A percentile compares a stretch with the other conserved stretches of the same genome.
Conservation (phyloP, 2,888 invertebrate genomes). For the Mythimna vitellina region DNA sequence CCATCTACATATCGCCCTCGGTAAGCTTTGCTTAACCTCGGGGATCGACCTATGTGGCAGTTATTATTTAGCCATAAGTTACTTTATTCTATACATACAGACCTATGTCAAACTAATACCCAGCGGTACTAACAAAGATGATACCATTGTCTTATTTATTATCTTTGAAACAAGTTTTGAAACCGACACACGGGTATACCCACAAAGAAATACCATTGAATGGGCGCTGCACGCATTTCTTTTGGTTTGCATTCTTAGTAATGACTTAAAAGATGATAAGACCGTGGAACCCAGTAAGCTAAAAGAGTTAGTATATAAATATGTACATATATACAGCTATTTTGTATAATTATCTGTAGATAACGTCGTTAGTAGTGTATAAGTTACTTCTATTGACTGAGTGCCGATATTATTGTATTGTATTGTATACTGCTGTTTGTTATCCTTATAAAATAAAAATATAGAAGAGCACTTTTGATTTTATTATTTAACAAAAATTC, state of each 20-base stretch:
- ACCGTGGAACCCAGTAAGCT: background rate
- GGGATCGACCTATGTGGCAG: background rate
- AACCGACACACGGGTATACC: background rate
- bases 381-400: too few relatives aligned
- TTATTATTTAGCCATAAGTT: background rate
- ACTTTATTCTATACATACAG: background rate
- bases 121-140: background rate
- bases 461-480: too few relatives aligned
- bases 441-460: too few relatives aligned
- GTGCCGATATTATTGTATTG: too few relatives aligned
- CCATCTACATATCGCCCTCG: too few relatives aligned
- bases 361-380: too few relatives aligned
- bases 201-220: constrained; percentile 1
- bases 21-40: background rate
- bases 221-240: background rate
- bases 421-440: too few relatives aligned
- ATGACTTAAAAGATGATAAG: background rate
- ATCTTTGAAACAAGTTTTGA: background rate
- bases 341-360: too few relatives aligned
- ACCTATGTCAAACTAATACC: background rate
- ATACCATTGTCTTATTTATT: background rate
- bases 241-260: background rate
- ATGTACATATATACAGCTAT: too few relatives aligned
- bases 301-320: background rate
- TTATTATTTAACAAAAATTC: too few relatives aligned